Base-by-base conservation (phyloP, 1,140 invertebrate genomes). In the Charaxes varanes region DNA sequence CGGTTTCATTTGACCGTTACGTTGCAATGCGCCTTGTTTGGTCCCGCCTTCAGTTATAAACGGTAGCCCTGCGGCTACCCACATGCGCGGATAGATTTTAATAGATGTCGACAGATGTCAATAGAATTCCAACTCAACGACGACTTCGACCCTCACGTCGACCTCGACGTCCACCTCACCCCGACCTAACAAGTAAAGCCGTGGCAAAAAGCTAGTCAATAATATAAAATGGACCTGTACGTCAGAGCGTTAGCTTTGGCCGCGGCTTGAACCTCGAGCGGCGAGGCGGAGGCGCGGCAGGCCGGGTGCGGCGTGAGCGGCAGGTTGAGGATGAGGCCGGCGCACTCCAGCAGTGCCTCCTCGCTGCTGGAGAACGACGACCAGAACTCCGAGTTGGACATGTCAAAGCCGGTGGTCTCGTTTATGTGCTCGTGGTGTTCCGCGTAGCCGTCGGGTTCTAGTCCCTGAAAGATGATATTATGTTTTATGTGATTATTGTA, bases 311-410 rank as follows among this genome's bases (percentile, higher is more conserved):
- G 90, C 1, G 86, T 89, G 0, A 93, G 69, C 0, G 91, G 91
- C 44, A 93, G 73, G 60, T 90, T 91, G 3, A 92, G 68, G 40
- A 94, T 89, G 11, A 94, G 71, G 1, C 92, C 92, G 17, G 88
- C 88, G 53, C 92, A 94, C 44, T 91, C 88, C 2, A 92, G 66
- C 1, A 94, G 72, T 1, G 90, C 88, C 60, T 93, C 92, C 58
- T 93, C 92, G 21, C 90, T 92, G 48, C 72, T 76, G 7, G 90
- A 92, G 73, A 92, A 93, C 0, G 91, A 93, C 0, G 91, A 93
- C 89, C 90, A 92, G 62, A 91, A 91, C 64, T 94, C 91, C 0
- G 91, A 92, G 48, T 91, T 89, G 37, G 89, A 90, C 70, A 87
- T 87, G 51, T 91, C 90, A 47, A 90, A 87, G 3, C 86, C 54